These are phyloP conservation scores for Acleris literana DNA, from an alignment of 2,888 invertebrate genomes.

Conservation along the genomic window DNA sequence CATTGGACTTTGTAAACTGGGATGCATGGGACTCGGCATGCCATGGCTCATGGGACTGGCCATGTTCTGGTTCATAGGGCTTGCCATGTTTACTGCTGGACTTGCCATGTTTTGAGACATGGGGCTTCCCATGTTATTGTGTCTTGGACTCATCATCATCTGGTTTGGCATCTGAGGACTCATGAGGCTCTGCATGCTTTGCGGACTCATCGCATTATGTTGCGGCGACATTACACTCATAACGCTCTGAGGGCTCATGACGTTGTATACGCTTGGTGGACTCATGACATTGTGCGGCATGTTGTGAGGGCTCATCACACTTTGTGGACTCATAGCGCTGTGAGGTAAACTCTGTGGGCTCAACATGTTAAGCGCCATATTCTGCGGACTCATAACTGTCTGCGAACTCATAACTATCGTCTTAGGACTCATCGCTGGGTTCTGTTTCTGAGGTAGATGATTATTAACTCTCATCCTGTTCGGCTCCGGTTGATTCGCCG, in stretches of 20 bases:
- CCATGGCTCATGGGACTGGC: slow-evolving; percentile 74
- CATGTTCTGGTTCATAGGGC: slow-evolving; percentile 63
- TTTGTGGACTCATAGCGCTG: slow-evolving; percentile 77
- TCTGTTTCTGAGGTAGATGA: slow-evolving; percentile 68
- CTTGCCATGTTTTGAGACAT: slow-evolving; percentile 69
- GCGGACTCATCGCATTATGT: slow-evolving; percentile 78
- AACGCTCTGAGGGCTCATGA: slow-evolving; percentile 78
- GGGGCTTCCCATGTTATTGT: slow-evolving; percentile 64
- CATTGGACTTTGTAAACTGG: slow-evolving; percentile 74
- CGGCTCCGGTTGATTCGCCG: slow-evolving; percentile 71
- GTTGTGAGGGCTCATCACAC: slow-evolving; percentile 72
- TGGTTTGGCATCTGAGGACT: slow-evolving; percentile 78
- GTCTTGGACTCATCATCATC: slow-evolving; percentile 76
- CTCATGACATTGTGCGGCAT: slow-evolving; percentile 73
- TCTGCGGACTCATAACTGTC: slow-evolving; percentile 72
- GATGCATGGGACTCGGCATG: slow-evolving; percentile 76
- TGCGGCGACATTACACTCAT: slow-evolving; percentile 81
- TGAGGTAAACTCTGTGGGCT: slow-evolving; percentile 77
- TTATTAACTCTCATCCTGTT: slow-evolving; percentile 66
- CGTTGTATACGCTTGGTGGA: slow-evolving; percentile 72
- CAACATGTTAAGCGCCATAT: slow-evolving; percentile 70
- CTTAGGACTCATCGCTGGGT: slow-evolving; percentile 63
- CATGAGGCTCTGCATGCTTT: slow-evolving; percentile 75
- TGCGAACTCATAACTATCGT: slow-evolving; percentile 71
- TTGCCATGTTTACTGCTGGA: slow-evolving; percentile 67